Conservation (phyloP, 2,113 vertebrate genomes). For the Bucco capensis region DNA sequence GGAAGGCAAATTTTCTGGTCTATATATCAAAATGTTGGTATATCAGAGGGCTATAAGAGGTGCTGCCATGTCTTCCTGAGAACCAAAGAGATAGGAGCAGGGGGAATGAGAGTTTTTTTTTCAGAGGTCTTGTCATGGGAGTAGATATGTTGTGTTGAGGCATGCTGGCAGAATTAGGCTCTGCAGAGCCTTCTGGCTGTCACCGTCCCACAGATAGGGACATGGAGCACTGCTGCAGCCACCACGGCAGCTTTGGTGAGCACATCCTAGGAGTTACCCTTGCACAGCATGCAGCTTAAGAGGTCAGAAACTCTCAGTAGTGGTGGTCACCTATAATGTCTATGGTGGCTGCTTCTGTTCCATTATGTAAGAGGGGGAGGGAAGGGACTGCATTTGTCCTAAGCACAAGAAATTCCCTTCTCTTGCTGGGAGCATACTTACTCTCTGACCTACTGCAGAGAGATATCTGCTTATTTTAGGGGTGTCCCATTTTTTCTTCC, state of each 20-base stretch:
- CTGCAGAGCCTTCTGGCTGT: not conserved
- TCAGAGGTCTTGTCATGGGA: not conserved
- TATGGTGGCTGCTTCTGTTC: accelerated
- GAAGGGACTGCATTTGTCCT: not conserved
- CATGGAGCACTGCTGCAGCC: not conserved
- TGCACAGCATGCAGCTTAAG: not conserved
- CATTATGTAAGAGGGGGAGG: accelerated
- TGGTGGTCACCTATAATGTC: too few species aligned
- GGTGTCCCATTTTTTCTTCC: not conserved
- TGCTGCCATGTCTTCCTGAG: not conserved
- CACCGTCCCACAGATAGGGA: accelerated
- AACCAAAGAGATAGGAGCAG: not conserved
- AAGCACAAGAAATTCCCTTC: not conserved
- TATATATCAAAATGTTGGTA: not conserved
- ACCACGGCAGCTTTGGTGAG: accelerated
- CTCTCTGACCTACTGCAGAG: not conserved
- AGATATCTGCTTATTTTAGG: not conserved
- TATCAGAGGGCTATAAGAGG: not conserved
- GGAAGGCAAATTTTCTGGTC: not conserved
- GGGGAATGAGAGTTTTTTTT: not conserved
- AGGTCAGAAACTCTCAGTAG: not conserved
- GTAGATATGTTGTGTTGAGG: not conserved
- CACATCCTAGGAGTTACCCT: not conserved
- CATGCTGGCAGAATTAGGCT: accelerated
- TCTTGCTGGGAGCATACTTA: not conserved